Conservation (phyloP, 2,888 invertebrate species). For the Agrochola macilenta region DNA sequence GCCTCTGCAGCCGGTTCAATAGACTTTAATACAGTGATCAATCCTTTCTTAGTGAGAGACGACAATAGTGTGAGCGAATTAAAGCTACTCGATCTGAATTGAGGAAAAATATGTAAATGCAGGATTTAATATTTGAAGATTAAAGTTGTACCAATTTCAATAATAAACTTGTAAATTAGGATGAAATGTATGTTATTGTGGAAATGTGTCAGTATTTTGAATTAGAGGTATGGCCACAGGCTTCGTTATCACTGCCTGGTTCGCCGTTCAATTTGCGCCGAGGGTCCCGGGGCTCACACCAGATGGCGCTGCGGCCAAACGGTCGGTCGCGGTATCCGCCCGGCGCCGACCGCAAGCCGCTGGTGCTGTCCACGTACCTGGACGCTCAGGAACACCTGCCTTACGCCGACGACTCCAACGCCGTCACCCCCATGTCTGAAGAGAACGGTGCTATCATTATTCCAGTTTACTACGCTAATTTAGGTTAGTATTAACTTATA, state of each 20-base stretch:
- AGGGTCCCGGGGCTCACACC: slow-evolving; percentile 97
- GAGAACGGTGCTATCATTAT: slow-evolving; percentile 99
- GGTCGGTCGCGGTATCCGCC: slow-evolving; percentile 95
- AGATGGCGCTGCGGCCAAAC: slow-evolving; percentile 96
- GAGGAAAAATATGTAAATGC: slow-evolving; percentile 82
- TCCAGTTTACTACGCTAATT: slow-evolving; percentile 96
- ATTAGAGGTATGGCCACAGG: slow-evolving; percentile 90
- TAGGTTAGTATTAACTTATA: slow-evolving; percentile 89
- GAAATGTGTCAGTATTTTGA: slow-evolving; percentile 65
- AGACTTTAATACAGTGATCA: slow-evolving; percentile 60
- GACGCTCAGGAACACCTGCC: slow-evolving; percentile 98
- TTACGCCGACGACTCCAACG: slow-evolving; percentile 99
- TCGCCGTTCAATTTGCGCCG: slow-evolving; percentile 98
- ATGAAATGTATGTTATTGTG: slow-evolving; percentile 31
- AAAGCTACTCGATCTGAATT: slow-evolving; percentile 84
- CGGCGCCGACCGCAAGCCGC: slow-evolving; percentile 97
- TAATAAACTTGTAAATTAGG: slow-evolving; percentile 37
- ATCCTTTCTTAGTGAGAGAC: slow-evolving; percentile 42
- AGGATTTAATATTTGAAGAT: slow-evolving; percentile 21
- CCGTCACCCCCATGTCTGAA: slow-evolving; percentile 99
- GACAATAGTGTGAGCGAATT: slow-evolving; percentile 63
- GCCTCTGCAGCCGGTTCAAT: slow-evolving; percentile 85
- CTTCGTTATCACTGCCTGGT: slow-evolving; percentile 98
- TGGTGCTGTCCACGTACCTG: slow-evolving; percentile 98
- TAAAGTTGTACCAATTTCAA: slow-evolving; percentile 9